Conservation (phyloP, 2,888 invertebrate genomes). For the Trichopoda pennipes region DNA sequence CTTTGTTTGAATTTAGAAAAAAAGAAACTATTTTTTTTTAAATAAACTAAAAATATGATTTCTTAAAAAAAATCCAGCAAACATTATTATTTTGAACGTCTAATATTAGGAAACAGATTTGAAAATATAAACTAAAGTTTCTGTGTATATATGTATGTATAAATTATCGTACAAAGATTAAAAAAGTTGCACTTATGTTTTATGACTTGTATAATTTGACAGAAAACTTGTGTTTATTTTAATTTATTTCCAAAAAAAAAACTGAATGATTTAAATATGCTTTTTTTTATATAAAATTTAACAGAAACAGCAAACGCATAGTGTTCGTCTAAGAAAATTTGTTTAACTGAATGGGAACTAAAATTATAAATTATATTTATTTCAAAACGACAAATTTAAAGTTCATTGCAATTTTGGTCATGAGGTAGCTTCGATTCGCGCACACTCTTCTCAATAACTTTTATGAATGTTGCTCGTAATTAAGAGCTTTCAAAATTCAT, state of each 20-base stretch:
- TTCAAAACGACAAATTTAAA: no score
- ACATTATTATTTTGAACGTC: no score
- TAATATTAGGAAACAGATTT: background rate
- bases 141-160: slow-evolving; percentile 17
- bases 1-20: background rate
- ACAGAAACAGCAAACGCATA: no score
- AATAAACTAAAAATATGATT: slow-evolving; percentile 43
- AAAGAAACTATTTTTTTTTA: slow-evolving; percentile 28
- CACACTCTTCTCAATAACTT: no score
- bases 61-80: slow-evolving; percentile 28
- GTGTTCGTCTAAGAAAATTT: no score
- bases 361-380: no score
- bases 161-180: slow-evolving; percentile 32
- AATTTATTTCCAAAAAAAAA: slow-evolving; percentile 4
- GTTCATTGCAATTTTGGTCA: no score
- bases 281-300: no score
- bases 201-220: slow-evolving; percentile 52
- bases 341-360: no score
- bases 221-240: slow-evolving; percentile 22
- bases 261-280: background rate
- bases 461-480: no score
- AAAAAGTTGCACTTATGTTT: slow-evolving; percentile 61
- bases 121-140: background rate
- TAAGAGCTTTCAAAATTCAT: no score
- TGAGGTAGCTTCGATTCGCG: no score